Conservation (phyloP, 2,888 invertebrate genomes). For the Steinernema scapterisci region DNA sequence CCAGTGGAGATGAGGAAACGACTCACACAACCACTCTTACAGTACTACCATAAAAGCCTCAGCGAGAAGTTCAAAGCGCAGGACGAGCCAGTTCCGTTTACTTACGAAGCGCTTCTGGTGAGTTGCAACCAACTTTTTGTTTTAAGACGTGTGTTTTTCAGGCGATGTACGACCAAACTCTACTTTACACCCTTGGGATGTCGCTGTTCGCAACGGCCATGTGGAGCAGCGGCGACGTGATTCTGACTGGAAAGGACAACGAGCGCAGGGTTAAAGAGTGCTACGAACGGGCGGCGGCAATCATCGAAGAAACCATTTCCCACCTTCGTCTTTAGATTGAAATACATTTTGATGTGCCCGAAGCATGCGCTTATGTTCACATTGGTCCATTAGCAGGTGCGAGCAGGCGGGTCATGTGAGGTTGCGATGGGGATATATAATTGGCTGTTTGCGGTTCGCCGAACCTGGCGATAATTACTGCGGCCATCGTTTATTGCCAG, state of each 20-base stretch:
- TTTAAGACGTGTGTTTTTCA: background rate
- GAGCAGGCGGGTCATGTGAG: too few species aligned
- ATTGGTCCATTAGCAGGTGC: too few species aligned
- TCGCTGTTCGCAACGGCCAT: slow-evolving; percentile 17
- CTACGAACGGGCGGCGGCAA: background rate
- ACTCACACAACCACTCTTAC: background rate
- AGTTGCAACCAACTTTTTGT: background rate
- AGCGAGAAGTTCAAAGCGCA: slow-evolving; percentile 5
- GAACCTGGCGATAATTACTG: too few species aligned
- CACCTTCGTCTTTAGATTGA: background rate
- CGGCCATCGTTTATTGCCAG: too few species aligned
- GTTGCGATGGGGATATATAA: too few species aligned
- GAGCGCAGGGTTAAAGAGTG: background rate
- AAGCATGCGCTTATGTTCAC: background rate
- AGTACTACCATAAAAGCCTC: background rate
- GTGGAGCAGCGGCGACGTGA: background rate
- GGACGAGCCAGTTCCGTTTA: background rate
- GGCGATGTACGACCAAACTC: background rate
- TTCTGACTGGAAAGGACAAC: slow-evolving; percentile 8
- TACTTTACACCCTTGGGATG: background rate
- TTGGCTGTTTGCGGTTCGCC: too few species aligned
- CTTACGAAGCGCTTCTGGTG: background rate
- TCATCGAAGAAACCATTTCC: background rate
- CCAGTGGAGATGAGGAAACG: background rate
- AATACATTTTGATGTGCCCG: background rate